A percentile compares a stretch with the other conserved stretches of the same genome.
Conservation (phyloP, 92 coral and sea anemone species). For the Heteractis magnifica region DNA sequence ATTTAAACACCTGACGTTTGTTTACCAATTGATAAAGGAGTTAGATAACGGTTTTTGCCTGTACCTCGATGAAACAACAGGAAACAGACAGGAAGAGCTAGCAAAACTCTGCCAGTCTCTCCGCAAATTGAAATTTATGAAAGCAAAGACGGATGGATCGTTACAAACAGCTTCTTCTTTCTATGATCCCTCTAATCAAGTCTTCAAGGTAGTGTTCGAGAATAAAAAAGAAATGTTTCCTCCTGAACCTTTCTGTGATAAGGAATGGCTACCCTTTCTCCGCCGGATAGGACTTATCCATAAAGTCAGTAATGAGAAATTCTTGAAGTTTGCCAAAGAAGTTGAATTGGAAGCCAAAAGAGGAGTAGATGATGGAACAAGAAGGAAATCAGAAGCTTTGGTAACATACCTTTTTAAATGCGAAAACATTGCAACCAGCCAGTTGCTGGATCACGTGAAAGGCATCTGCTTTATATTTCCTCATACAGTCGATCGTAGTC, state of each 20-base stretch:
- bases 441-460: constrained; percentile 14
- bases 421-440: constrained; percentile 1
- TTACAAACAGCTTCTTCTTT: constrained; percentile 43
- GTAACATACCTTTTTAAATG: constrained; percentile 40
- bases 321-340: constrained; percentile 48
- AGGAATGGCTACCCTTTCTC: constrained; percentile 56
- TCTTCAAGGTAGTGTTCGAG: constrained; percentile 50
- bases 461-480: constrained; percentile 49
- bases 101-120: constrained; percentile 6
- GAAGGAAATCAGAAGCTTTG: constrained; percentile 45
- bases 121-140: not conserved
- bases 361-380: constrained; percentile 19
- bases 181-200: constrained; percentile 50
- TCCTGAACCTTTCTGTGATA: constrained; percentile 41
- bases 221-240: constrained; percentile 44
- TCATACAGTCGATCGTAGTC: not conserved
- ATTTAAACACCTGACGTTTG: constrained; percentile 40
- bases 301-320: constrained; percentile 39
- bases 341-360: constrained; percentile 47
- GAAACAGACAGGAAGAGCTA: not conserved
- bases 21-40: not conserved
- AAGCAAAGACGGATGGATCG: constrained; percentile 10
- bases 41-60: not conserved
- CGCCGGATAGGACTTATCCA: constrained; percentile 46
- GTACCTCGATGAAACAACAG: not conserved